Conservation (phyloP, 2,888 invertebrate genomes). For the Platynereis dumerilii region DNA sequence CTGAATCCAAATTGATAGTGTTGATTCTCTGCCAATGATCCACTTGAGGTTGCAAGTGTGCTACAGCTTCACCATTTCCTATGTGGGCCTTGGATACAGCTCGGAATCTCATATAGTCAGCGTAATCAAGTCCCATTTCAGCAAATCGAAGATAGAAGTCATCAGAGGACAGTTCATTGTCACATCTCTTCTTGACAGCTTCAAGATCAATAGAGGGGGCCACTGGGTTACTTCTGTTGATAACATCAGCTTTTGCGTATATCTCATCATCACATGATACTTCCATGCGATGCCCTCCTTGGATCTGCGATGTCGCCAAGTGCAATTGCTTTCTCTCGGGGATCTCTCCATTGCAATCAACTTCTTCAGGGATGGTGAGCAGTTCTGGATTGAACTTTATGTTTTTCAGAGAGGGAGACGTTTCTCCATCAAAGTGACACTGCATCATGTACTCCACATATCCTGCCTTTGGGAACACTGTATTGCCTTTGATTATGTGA, state of each 20-base stretch:
- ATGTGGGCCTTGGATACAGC: conserved; percentile 11
- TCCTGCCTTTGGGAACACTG: conserved; percentile 27
- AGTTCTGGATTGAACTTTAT: conserved; percentile 14
- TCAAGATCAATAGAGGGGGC: not conserved
- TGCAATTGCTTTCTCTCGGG: conserved; percentile 13
- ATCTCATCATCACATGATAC: conserved; percentile 7
- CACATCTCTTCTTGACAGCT: conserved; percentile 1
- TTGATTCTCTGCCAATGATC: conserved; percentile 16
- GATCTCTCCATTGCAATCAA: conserved; percentile 6
- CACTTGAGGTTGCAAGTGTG: not conserved
- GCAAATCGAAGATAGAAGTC: conserved; percentile 18
- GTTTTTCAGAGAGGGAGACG: conserved; percentile 8
- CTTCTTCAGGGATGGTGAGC: not conserved
- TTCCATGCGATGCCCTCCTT: not conserved
- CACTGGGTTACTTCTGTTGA: not conserved
- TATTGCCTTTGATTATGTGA: conserved; percentile 21
- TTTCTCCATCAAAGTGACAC: not conserved
- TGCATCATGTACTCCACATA: conserved; percentile 23
- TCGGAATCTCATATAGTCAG: conserved; percentile 11
- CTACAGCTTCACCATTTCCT: conserved; percentile 13
- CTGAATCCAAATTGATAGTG: conserved; percentile 15
- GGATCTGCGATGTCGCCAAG: not conserved
- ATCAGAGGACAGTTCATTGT: not conserved
- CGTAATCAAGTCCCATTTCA: conserved; percentile 20
- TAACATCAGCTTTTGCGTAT: conserved; percentile 9